Percentiles rank a stretch among this genome's conserved stretches.
phyloP scores from a whole-genome alignment of 1,140 invertebrate species.

The Eriosoma lanigerum region DNA sequence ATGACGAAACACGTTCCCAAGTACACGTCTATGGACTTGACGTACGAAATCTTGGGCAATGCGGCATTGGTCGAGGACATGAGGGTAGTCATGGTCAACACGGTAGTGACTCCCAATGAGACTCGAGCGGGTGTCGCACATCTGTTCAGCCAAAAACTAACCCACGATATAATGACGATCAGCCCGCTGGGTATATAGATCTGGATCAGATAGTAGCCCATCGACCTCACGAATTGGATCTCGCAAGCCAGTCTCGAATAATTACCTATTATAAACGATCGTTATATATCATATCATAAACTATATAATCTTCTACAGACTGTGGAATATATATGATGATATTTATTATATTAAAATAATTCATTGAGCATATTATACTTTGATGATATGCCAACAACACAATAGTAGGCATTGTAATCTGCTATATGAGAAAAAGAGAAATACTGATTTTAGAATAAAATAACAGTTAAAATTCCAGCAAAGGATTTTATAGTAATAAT shows the following conservation, averaged over 20 bases:
- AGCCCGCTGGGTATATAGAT: constrained; percentile 98
- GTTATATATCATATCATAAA: too few species aligned
- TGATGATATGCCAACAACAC: too few species aligned
- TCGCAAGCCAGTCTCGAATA: constrained; percentile 96
- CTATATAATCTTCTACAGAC: too few species aligned
- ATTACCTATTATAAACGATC: constrained; percentile 74
- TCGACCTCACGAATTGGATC: constrained; percentile 95
- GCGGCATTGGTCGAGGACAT: constrained; percentile 98
- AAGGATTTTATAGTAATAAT: too few species aligned
- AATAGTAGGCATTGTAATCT: too few species aligned
- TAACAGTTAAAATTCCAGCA: too few species aligned
- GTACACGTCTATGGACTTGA: constrained; percentile 98
- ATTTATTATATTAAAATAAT: too few species aligned
- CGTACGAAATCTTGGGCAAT: constrained; percentile 96
- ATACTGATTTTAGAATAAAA: too few species aligned
- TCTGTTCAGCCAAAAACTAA: constrained; percentile 92
- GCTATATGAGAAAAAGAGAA: too few species aligned
- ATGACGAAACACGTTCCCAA: constrained; percentile 97
- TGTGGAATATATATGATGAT: too few species aligned
- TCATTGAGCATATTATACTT: too few species aligned
- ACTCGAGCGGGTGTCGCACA: constrained; percentile 96
- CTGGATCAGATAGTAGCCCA: constrained; percentile 99
- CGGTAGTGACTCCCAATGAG: constrained; percentile 93
- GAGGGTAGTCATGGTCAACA: constrained; percentile 97
- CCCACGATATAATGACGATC: constrained; percentile 99